Percentiles rank a stretch among this genome's conserved stretches.
Evolutionary conservation across 2,888 invertebrate species (phyloP).

Genomic region (Leptopilina syphax): DNA sequence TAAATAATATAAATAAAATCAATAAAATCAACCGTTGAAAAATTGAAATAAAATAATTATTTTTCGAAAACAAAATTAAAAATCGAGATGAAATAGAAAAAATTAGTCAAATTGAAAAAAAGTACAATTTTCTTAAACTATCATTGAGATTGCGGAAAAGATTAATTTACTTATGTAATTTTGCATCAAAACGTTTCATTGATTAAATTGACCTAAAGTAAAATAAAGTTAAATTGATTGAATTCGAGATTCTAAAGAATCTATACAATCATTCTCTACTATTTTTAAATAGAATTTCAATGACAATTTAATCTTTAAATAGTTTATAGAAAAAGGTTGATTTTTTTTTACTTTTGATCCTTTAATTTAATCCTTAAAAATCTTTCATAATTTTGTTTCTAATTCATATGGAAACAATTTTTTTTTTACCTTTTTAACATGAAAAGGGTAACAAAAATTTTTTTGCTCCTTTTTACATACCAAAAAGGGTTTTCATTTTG

Average conservation of each 20-base stretch:
- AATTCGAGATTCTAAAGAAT: constrained; percentile 17
- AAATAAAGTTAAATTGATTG: constrained; percentile 23
- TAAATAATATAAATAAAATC: too few species aligned
- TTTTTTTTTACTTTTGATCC: neutral
- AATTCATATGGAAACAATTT: too few species aligned
- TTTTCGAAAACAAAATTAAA: too few species aligned
- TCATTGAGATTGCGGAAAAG: neutral
- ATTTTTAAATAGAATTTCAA: neutral
- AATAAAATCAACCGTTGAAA: too few species aligned
- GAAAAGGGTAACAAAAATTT: too few species aligned
- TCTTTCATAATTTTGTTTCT: neutral
- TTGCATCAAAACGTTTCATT: constrained; percentile 18
- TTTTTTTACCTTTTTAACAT: too few species aligned
- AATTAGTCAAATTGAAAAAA: too few species aligned
- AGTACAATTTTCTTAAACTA: too few species aligned
- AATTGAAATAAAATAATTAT: too few species aligned
- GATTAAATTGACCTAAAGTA: constrained; percentile 17
- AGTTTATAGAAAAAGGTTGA: neutral
- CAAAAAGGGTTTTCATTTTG: neutral
- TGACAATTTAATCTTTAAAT: neutral
- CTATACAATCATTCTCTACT: neutral
- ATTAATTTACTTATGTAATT: constrained; percentile 24
- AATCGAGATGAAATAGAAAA: too few species aligned
- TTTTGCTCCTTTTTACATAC: too few species aligned
- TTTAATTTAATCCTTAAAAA: neutral